Percentiles rank a stretch among this genome's conserved stretches.
Evolutionary conservation across 2,113 vertebrate species (phyloP).

Genomic region (Perognathus longimembris): DNA sequence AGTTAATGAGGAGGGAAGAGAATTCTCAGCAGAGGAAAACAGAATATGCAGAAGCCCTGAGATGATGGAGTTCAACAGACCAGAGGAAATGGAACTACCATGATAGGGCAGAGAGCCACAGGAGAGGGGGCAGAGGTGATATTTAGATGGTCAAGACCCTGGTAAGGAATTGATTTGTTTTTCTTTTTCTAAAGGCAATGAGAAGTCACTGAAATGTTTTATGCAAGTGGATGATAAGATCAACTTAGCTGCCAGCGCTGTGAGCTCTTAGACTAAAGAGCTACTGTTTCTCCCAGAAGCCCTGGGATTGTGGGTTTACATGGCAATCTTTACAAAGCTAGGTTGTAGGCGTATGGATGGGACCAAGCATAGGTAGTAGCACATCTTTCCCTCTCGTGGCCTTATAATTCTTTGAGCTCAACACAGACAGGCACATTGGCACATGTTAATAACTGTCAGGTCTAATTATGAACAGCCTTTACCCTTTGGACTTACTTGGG

Average conservation of each 20-base stretch:
- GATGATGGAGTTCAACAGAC: not conserved
- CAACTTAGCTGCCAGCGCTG: not conserved
- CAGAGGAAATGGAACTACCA: constrained; percentile 22
- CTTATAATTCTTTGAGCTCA: constrained; percentile 38
- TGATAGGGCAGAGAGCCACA: not conserved
- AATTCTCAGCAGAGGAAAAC: not conserved
- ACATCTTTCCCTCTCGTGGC: constrained; percentile 15
- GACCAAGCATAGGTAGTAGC: not conserved
- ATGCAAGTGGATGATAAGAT: not conserved
- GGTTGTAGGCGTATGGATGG: not conserved
- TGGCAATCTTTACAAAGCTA: not conserved
- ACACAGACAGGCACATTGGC: constrained; percentile 31
- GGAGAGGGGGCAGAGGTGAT: not conserved
- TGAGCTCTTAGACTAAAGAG: not conserved
- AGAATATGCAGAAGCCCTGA: not conserved
- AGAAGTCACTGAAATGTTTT: not conserved
- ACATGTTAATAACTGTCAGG: constrained; percentile 72
- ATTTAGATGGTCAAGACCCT: not conserved
- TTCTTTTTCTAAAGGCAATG: not conserved
- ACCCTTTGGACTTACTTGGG: constrained; percentile 62
- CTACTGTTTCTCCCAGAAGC: not conserved
- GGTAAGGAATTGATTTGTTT: not conserved
- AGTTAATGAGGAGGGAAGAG: constrained; percentile 27
- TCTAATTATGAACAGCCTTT: constrained; percentile 66
- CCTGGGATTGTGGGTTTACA: not conserved